Conservation (phyloP, 2,113 vertebrate species). For the Alectura lathami region DNA sequence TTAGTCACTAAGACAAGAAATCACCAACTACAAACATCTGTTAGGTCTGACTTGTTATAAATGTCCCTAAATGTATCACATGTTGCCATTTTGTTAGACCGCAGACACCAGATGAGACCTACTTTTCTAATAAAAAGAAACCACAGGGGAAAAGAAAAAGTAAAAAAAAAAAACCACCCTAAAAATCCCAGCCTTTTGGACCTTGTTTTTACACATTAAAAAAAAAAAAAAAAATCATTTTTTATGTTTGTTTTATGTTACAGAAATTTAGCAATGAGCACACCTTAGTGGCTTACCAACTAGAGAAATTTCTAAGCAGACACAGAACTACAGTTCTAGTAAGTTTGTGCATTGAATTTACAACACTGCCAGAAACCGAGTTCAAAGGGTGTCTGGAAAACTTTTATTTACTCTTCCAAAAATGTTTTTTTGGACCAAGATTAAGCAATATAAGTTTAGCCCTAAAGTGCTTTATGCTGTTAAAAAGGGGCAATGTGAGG, state of each 20-base stretch:
- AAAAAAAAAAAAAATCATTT: background rate
- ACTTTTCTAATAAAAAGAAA: background rate
- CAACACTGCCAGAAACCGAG: background rate
- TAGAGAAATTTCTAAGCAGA: background rate
- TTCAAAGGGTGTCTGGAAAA: background rate
- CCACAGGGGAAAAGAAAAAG: background rate
- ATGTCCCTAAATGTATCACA: background rate
- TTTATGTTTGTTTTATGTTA: background rate
- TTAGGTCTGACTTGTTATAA: background rate
- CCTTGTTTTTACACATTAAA: background rate
- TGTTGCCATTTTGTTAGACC: background rate
- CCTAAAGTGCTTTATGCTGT: background rate
- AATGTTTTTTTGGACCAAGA: background rate
- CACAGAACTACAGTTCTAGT: background rate
- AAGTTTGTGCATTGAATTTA: background rate
- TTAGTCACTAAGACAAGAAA: background rate
- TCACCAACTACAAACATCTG: rapidly evolving
- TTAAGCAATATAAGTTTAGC: background rate
- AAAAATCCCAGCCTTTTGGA: background rate
- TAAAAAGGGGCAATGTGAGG: background rate
- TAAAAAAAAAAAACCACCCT: too few relatives aligned
- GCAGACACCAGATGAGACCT: background rate
- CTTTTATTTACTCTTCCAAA: background rate
- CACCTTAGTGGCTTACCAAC: background rate
- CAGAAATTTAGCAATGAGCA: background rate